Evolutionary conservation across 1,140 invertebrate species (phyloP).

Genomic region (Melipona quadrifasciata): DNA sequence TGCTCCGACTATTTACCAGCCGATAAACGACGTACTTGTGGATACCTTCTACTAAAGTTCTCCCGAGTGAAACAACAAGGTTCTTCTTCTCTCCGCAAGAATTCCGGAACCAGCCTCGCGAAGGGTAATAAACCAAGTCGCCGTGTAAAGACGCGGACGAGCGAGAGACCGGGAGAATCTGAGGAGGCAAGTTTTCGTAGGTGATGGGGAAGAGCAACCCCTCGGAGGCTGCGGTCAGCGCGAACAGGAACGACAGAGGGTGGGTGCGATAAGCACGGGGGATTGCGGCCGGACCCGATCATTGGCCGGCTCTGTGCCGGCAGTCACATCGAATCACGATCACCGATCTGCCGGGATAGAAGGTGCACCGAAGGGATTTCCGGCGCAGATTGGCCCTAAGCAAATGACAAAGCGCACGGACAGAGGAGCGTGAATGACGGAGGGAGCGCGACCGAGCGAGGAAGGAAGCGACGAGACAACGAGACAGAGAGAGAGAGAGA

Average conservation of each 20-base stretch:
- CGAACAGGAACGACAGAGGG: slow-evolving; percentile 38
- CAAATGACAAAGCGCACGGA: slow-evolving; percentile 79
- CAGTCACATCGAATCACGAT: slow-evolving; percentile 78
- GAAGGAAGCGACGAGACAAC: not conserved
- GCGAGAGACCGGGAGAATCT: not conserved
- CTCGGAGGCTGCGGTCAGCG: slow-evolving; percentile 36
- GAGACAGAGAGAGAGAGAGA: slow-evolving; percentile 18
- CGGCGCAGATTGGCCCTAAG: slow-evolving; percentile 76
- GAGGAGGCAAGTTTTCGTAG: slow-evolving; percentile 19
- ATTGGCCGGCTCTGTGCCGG: slow-evolving; percentile 67
- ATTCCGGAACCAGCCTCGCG: not conserved
- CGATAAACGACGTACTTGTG: not conserved
- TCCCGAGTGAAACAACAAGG: not conserved
- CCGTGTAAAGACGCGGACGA: not conserved
- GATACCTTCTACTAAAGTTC: not conserved
- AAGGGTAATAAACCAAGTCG: not conserved
- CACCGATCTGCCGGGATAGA: slow-evolving; percentile 70
- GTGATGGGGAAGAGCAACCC: slow-evolving; percentile 38
- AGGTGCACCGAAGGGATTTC: slow-evolving; percentile 73
- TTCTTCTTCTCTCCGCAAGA: not conserved
- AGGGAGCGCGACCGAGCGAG: slow-evolving; percentile 19
- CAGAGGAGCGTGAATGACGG: slow-evolving; percentile 28
- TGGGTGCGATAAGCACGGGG: slow-evolving; percentile 60
- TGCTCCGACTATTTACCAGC: no score
- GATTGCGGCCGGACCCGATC: slow-evolving; percentile 58